These are phyloP conservation scores for Rapana venosa DNA, from an alignment of 2,888 invertebrate genomes.

Conservation along the genomic window DNA sequence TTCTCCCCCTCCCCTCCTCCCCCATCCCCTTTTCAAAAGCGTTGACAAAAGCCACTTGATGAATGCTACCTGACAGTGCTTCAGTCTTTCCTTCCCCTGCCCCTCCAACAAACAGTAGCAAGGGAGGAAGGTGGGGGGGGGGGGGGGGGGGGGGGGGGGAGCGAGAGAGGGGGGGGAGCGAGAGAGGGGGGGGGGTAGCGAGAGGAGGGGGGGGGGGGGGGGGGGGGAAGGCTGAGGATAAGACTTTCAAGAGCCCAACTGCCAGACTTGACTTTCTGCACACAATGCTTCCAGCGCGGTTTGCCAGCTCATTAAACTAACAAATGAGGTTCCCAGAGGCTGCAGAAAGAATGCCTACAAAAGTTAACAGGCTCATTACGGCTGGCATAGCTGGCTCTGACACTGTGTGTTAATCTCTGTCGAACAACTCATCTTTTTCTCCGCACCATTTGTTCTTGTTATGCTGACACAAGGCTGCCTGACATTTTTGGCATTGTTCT, in stretches of 20 bases:
- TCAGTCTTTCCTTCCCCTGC: neutral
- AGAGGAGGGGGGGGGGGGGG: too few species aligned
- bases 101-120: neutral
- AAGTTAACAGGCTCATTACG: slow-evolving; percentile 16
- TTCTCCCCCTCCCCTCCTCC: too few species aligned
- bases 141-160: too few species aligned
- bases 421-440: neutral
- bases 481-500: neutral
- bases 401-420: slow-evolving; percentile 13
- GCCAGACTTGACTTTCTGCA: neutral
- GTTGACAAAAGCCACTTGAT: neutral
- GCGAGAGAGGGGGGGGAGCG: too few species aligned
- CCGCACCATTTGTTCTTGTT: neutral
- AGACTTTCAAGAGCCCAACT: neutral
- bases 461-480: neutral
- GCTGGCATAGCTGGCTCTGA: neutral
- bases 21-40: neutral
- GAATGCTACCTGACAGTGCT: neutral
- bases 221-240: too few species aligned
- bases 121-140: neutral
- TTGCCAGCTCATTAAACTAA: slow-evolving; percentile 21
- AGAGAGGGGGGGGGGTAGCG: too few species aligned
- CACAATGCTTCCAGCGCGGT: neutral
- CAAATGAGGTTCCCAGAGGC: neutral
- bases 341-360: neutral